Percentiles rank a stretch among this genome's conserved stretches.
These are phyloP conservation scores for Sinocyclocheilus maitianheensis DNA, from an alignment of 2,113 vertebrate species.

Conservation along the genomic window DNA sequence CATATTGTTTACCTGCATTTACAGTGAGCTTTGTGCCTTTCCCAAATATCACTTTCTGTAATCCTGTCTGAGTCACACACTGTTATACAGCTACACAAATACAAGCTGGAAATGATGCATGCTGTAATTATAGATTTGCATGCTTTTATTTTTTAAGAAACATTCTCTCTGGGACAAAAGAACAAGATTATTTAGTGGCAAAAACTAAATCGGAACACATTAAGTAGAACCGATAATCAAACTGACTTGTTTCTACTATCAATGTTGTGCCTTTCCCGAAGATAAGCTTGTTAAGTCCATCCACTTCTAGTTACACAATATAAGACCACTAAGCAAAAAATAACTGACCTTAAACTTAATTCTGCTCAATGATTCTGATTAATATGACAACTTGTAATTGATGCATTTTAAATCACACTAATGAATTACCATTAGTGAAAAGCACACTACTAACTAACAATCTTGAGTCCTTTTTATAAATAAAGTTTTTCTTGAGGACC, in stretches of 20 bases:
- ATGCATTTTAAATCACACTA: not conserved
- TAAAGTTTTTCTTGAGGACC: not conserved
- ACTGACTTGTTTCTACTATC: slow-evolving; percentile 44
- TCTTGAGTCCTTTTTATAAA: no score
- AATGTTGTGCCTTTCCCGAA: slow-evolving; percentile 37
- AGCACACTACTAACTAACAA: not conserved
- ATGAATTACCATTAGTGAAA: not conserved
- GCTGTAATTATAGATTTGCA: not conserved
- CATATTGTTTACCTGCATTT: slow-evolving; percentile 27
- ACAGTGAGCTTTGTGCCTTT: slow-evolving; percentile 47
- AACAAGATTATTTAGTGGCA: not conserved
- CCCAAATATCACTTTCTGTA: slow-evolving; percentile 50
- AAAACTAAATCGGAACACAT: not conserved
- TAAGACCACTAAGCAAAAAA: slow-evolving; percentile 10
- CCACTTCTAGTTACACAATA: slow-evolving; percentile 32
- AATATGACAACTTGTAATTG: not conserved
- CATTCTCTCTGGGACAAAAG: not conserved
- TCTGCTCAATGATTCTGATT: not conserved
- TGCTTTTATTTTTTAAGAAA: not conserved
- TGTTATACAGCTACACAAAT: not conserved
- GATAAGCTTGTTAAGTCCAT: slow-evolving; percentile 16
- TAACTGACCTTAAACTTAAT: not conserved
- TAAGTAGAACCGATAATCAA: not conserved
- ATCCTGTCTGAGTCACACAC: slow-evolving; percentile 46
- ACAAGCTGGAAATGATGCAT: not conserved